phyloP scores from a whole-genome alignment of 2,113 vertebrate genomes.

The Micronisus gabar region DNA sequence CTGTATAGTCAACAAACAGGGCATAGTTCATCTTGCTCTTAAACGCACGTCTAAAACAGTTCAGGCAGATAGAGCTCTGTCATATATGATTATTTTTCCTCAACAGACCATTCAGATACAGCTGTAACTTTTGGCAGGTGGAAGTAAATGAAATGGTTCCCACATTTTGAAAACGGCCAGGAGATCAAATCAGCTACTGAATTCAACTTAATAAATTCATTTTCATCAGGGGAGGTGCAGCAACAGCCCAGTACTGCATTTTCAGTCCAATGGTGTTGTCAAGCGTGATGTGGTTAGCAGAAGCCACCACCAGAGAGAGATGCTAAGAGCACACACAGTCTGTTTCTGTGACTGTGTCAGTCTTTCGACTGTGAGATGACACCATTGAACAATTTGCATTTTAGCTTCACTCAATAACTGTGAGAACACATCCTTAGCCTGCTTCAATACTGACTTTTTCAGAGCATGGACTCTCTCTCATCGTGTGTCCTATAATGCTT shows the following conservation, averaged over 20 bases:
- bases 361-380: not conserved
- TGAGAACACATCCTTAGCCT: not conserved
- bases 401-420: not conserved
- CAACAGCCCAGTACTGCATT: not conserved
- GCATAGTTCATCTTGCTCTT: not conserved
- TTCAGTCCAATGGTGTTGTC: not conserved
- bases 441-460: not conserved
- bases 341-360: not conserved
- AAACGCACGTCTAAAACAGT: not conserved
- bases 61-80: not conserved
- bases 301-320: not conserved
- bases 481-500: not conserved
- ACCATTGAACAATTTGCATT: not conserved
- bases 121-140: not conserved
- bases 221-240: not conserved
- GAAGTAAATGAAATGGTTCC: not conserved
- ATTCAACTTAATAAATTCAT: not conserved
- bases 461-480: not conserved
- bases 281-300: not conserved
- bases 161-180: not conserved
- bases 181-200: not conserved
- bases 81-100: not conserved
- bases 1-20: not conserved
- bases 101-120: not conserved
- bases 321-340: not conserved